phyloP scores from a whole-genome alignment of 2,113 vertebrate genomes.

The Polypterus bichir region DNA sequence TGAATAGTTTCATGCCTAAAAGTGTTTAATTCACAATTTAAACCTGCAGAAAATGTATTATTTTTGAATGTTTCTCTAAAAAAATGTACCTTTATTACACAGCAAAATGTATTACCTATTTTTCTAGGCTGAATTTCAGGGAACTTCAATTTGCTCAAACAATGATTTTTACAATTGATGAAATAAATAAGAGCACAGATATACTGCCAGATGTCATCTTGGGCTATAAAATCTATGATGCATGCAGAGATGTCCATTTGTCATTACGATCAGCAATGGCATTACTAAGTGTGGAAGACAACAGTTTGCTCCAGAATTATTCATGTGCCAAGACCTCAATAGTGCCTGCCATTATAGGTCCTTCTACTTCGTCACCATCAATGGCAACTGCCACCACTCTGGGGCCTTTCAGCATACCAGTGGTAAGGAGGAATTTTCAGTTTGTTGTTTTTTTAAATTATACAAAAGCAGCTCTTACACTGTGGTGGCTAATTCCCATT shows the following conservation, averaged over 20 bases:
- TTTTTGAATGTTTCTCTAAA: too few relatives aligned
- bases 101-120: not conserved
- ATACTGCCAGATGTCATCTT: constrained; percentile 35
- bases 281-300: not conserved
- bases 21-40: too few relatives aligned
- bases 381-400: constrained; percentile 1
- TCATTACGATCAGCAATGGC: not conserved
- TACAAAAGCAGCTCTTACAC: not conserved
- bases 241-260: constrained; percentile 13
- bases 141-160: constrained; percentile 37
- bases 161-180: constrained; percentile 36
- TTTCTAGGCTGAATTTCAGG: constrained; percentile 20
- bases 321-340: not conserved
- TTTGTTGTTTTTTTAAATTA: not conserved
- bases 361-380: not conserved
- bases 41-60: too few relatives aligned
- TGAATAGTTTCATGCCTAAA: too few relatives aligned
- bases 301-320: not conserved
- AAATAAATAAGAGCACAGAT: constrained; percentile 31
- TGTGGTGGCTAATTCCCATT: not conserved
- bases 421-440: not conserved
- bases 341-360: not conserved
- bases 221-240: constrained; percentile 34
- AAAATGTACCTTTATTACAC: too few relatives aligned
- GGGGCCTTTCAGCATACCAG: not conserved